These are phyloP conservation scores for Monomorium pharaonis DNA, from an alignment of 1,140 invertebrate species.

Conservation along the genomic window DNA sequence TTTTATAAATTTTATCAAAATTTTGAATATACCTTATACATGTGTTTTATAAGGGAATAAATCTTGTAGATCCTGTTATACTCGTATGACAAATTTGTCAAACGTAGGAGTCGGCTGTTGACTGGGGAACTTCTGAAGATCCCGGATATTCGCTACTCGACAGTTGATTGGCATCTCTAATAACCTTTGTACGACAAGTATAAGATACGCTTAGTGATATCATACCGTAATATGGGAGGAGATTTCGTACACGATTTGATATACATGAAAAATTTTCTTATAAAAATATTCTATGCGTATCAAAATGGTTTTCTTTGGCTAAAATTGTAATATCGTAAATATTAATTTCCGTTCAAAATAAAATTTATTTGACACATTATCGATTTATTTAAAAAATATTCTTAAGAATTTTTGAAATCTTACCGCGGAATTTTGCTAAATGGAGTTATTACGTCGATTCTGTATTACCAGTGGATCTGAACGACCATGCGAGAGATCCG, in stretches of 20 bases:
- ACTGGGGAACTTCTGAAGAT: conserved; percentile 33
- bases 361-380: background rate
- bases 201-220: background rate
- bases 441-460: background rate
- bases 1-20: background rate
- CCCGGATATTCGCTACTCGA: conserved; percentile 28
- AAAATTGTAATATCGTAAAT: background rate
- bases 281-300: background rate
- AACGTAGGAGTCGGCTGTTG: background rate
- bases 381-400: background rate
- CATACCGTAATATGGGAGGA: background rate
- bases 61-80: background rate
- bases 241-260: background rate
- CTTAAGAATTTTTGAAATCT: background rate
- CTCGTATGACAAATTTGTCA: conserved; percentile 11
- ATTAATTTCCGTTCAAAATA: too few species aligned
- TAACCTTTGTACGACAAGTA: background rate
- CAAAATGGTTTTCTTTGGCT: background rate
- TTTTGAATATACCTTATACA: background rate
- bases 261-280: background rate
- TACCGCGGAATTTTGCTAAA: background rate
- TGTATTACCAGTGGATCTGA: conserved; percentile 12
- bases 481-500: conserved; percentile 10
- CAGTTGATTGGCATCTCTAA: conserved; percentile 21
- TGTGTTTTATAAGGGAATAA: background rate